Percentiles rank a stretch among this genome's conserved stretches.
Evolutionary conservation across 2,113 vertebrate species (phyloP).

Genomic region (crab-eating macaque (Macaca fascicularis)): T2T-MFA8v1.1 NC_088381.1:133962501-133963000

Average conservation of each 20-base stretch:
- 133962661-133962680: background rate
- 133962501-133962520: background rate
- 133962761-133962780: background rate
- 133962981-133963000: background rate
- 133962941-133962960: background rate
- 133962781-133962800: constrained; percentile 19
- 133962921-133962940: background rate
- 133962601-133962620: constrained; percentile 5
- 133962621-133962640: background rate
- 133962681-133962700: background rate
- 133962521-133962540: background rate
- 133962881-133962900: background rate
- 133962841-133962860: background rate
- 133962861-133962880: background rate
- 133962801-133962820: background rate
- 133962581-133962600: background rate
- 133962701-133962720: constrained; percentile 7
- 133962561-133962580: background rate
- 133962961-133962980: constrained; percentile 51
- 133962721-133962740: background rate
- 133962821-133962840: background rate
- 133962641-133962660: background rate
- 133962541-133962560: background rate
- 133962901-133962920: constrained; percentile 1
- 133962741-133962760: background rate